phyloP scores from a whole-genome alignment of 2,888 invertebrate species.

The Drosophila cognata region DNA sequence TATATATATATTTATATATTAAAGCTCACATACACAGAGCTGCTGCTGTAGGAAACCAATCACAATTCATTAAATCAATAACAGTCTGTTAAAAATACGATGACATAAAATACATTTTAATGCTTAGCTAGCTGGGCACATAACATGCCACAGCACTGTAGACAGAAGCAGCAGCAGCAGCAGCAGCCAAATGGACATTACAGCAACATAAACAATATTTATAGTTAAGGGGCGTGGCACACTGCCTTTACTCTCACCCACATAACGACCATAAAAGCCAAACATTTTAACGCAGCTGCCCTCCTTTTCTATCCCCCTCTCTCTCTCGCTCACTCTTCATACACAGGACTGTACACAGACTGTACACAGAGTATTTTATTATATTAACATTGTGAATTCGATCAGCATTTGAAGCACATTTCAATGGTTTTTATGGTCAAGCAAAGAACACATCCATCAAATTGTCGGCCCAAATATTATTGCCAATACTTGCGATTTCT shows the following conservation, averaged over 20 bases:
- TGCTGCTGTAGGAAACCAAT: constrained; percentile 22
- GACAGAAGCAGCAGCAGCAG: neutral
- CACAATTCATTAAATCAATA: constrained; percentile 42
- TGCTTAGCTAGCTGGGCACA: constrained; percentile 19
- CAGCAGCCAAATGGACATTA: constrained; percentile 8
- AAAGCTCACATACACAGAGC: neutral
- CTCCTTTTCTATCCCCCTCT: neutral
- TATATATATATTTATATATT: neutral
- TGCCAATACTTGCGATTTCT: constrained; percentile 70
- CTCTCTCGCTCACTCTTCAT: neutral
- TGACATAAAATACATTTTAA: constrained; percentile 53
- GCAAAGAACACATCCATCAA: constrained; percentile 72
- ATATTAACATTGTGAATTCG: constrained; percentile 43
- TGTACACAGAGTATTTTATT: constrained; percentile 19
- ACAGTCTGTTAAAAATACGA: constrained; percentile 24
- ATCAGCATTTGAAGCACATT: constrained; percentile 73
- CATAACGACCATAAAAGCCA: constrained; percentile 69
- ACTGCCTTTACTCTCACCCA: neutral
- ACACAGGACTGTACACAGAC: constrained; percentile 4
- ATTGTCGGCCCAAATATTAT: constrained; percentile 71
- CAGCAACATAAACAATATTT: constrained; percentile 53
- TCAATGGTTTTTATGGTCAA: constrained; percentile 74
- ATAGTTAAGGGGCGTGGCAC: constrained; percentile 44
- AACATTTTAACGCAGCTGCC: constrained; percentile 62
- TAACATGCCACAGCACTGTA: constrained; percentile 12